Evolutionary conservation across 2,113 vertebrate species (phyloP), one percentile per base, ranked within the genome.

Genomic region (Bos taurus): DNA sequence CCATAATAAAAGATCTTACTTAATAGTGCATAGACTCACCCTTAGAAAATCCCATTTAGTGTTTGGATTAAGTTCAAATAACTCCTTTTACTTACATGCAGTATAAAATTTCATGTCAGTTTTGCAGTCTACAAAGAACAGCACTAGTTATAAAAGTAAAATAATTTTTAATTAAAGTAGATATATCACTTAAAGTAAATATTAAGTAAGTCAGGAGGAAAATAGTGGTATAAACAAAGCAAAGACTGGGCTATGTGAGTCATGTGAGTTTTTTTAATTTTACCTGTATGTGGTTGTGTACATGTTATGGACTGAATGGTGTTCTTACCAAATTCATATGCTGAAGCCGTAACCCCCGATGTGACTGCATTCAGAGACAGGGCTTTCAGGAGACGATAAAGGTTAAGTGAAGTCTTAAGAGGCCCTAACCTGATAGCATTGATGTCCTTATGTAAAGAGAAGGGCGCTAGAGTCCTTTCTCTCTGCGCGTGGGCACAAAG

Each of bases 1-100:
- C 23, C 85, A 43, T 25, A 85, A 71, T 28, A 54, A 89, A 95
- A 71, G 26, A 56, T 80, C 16, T 83, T 36, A 77, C 78, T 40
- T 54, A 57, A 78, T 36, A 50, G 7, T 80, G 5, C 7, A 57
- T 36, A 16, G 9, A 50, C 7, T 80, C 7, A 64, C 15, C 40
- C 57, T 87, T 97, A 86, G 59, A 74, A 90, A 93, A 90, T 82
- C 4, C 11, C 36, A 90, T 67, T 85, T 92, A 89, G 19, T 74
- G 10, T 26, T 95, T 93, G 36, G 80, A 48, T 19, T 36, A 93
- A 77, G 30, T 95, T 93, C 46, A 93, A 50, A 88, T 81, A 82
- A 82, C 7, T 87, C n/a, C 7, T 28, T 93, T 87, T 10, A 54
- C 46, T 17, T 86, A 54, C 3, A 26, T 54, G 30, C 8, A 60